Conservation (phyloP, 2,888 invertebrate genomes). For the Cryptophagus acutangulus region DNA sequence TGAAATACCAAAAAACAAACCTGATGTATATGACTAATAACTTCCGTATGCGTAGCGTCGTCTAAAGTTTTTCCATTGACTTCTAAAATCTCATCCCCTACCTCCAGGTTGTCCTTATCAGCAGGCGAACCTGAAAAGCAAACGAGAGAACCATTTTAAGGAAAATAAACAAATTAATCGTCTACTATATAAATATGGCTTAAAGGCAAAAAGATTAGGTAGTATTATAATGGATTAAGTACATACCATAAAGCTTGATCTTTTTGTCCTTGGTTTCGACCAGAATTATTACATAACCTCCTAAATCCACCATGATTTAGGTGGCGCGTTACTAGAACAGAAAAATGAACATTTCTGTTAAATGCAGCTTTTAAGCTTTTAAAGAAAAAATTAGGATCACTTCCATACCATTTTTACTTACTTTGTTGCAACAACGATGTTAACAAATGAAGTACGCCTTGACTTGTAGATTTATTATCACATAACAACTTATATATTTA, state of each 20-base stretch:
- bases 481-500: too few species aligned
- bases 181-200: conserved; percentile 2
- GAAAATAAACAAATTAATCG: not conserved
- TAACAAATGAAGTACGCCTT: too few species aligned
- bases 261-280: conserved; percentile 92
- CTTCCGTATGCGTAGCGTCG: conserved; percentile 86
- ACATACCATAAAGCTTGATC: conserved; percentile 84
- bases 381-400: too few species aligned
- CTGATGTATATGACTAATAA: conserved; percentile 93
- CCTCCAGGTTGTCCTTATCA: conserved; percentile 88
- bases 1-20: too few species aligned
- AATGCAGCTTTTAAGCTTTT: too few species aligned
- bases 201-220: conserved; percentile 1
- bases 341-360: conserved; percentile 14
- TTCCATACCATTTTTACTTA: too few species aligned
- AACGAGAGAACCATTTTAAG: not conserved
- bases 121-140: conserved; percentile 71
- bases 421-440: too few species aligned
- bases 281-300: conserved; percentile 91
- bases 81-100: conserved; percentile 96
- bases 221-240: not conserved
- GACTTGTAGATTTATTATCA: too few species aligned
- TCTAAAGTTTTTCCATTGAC: conserved; percentile 92
- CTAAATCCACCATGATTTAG: conserved; percentile 74
- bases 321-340: conserved; percentile 28